Evolutionary conservation across 2,888 invertebrate species (phyloP), one percentile per base, ranked within the genome.

Genomic region (Caenorhabditis japonica): DNA sequence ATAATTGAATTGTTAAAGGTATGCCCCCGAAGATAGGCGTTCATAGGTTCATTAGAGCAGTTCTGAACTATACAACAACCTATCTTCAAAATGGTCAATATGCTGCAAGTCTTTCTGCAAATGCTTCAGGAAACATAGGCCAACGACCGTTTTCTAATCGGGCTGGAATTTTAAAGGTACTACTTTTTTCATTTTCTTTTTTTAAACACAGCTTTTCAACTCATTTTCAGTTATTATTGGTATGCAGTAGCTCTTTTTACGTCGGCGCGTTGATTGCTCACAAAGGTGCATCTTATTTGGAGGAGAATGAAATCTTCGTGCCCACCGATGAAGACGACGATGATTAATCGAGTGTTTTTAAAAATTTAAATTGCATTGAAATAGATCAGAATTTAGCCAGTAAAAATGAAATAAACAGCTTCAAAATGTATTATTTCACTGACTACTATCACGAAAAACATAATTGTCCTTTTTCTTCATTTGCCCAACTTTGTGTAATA

Each of bases 311-410:
- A 88, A 90, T 97, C 17, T 97, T 97, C 90, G 94, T 96, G 43
- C 96, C 96, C 5, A 93, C 94, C 8, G 96, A 97, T 88, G 97
- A 97, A 85, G 97, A 97, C 87, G 96, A 96, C 85, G 95, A 95
- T 25, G 80, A 80, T 51, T 73, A 55, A 52, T 15, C 15, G 13
- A 5, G 5, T 30, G 30, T 30, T 10, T 30, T 7, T n/a, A n/a
- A n/a, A n/a, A n/a, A n/a, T n/a, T n/a, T n/a, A n/a, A n/a, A n/a
- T n/a, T n/a, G n/a, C n/a, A n/a, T n/a, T n/a, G 21, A 15, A 13
- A 3, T 4, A 43, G 21, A 41, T 5, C 3, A 8, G 12, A 39
- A 17, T n/a, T n/a, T 17, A 38, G 49, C 46, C 41, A 43, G 38
- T 58, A 44, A 21, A 36, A 39, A 43, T 23, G 38, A 23, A 13